These are phyloP conservation scores for Lordiphosa collinella DNA, from an alignment of 1,140 invertebrate species.

Conservation along the genomic window DNA sequence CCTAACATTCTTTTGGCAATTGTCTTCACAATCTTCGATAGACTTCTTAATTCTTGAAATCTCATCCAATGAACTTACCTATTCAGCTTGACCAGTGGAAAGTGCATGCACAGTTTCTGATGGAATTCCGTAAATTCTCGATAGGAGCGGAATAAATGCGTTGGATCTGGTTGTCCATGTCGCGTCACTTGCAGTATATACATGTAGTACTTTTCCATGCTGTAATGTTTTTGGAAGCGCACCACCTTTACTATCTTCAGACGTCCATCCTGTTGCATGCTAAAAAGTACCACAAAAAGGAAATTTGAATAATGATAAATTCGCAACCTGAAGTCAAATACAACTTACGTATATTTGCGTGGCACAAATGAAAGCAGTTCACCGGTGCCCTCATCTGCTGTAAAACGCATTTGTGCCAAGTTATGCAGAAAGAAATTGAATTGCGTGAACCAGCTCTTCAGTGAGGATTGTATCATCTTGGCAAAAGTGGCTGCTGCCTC, in stretches of 20 bases:
- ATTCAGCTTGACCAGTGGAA: conserved; percentile 92
- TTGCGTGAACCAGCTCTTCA: conserved; percentile 94
- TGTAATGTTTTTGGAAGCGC: conserved; percentile 96
- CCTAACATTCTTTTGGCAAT: too few species aligned
- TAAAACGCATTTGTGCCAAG: conserved; percentile 95
- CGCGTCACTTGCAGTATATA: conserved; percentile 94
- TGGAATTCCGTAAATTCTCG: conserved; percentile 98
- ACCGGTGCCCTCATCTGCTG: conserved; percentile 90
- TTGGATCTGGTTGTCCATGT: conserved; percentile 90
- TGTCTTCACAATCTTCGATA: too few species aligned
- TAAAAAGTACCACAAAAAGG: conserved; percentile 61
- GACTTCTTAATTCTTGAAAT: too few species aligned
- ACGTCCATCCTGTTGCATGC: conserved; percentile 93
- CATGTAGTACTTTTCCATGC: conserved; percentile 99
- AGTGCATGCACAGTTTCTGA: conserved; percentile 94
- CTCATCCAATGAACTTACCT: conserved; percentile 82
- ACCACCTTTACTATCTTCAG: conserved; percentile 92
- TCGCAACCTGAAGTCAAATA: too few species aligned
- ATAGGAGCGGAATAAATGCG: conserved; percentile 94
- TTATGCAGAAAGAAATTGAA: conserved; percentile 99
- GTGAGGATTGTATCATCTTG: conserved; percentile 92
- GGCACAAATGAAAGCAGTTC: conserved; percentile 96
- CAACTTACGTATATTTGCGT: conserved; percentile 92
- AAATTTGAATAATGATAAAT: too few species aligned
- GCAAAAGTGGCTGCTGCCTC: conserved; percentile 97